These are phyloP conservation scores for Anastrepha ludens DNA, from an alignment of 1,140 invertebrate genomes.

Conservation along the genomic window DNA sequence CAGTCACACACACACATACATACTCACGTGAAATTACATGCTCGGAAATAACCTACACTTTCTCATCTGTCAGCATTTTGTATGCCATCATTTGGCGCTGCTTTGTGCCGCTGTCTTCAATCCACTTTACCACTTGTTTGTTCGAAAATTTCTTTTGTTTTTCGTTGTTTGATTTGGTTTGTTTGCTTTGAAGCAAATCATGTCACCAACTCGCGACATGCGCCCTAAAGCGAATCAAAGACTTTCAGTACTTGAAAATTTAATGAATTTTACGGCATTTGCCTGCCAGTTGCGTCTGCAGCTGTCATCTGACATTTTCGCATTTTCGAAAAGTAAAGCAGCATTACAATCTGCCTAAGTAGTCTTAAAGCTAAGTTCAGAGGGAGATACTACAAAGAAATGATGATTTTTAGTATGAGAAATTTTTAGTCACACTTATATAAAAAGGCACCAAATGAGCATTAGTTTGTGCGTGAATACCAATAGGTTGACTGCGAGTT, in stretches of 20 bases:
- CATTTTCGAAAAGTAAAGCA: too few relatives aligned
- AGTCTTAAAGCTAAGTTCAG: too few relatives aligned
- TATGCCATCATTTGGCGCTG: neutral
- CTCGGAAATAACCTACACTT: neutral
- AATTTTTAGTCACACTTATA: too few relatives aligned
- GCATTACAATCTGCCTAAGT: too few relatives aligned
- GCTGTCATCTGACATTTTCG: neutral
- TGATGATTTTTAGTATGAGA: too few relatives aligned
- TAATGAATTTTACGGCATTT: neutral
- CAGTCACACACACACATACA: neutral
- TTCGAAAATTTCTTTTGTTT: slow-evolving; percentile 6
- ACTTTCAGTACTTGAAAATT: slow-evolving; percentile 16
- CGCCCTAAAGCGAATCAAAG: neutral
- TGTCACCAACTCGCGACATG: neutral
- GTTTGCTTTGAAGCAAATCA: neutral
- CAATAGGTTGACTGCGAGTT: too few relatives aligned
- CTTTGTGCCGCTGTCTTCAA: neutral
- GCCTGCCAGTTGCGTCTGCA: neutral
- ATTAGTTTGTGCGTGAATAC: too few relatives aligned
- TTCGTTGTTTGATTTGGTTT: neutral
- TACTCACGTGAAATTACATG: neutral
- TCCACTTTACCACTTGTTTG: neutral
- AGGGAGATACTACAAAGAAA: too few relatives aligned
- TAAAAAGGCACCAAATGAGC: too few relatives aligned
- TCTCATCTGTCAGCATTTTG: neutral